Base-by-base conservation (phyloP, 2,888 invertebrate species). In the Villa cingulata region DNA sequence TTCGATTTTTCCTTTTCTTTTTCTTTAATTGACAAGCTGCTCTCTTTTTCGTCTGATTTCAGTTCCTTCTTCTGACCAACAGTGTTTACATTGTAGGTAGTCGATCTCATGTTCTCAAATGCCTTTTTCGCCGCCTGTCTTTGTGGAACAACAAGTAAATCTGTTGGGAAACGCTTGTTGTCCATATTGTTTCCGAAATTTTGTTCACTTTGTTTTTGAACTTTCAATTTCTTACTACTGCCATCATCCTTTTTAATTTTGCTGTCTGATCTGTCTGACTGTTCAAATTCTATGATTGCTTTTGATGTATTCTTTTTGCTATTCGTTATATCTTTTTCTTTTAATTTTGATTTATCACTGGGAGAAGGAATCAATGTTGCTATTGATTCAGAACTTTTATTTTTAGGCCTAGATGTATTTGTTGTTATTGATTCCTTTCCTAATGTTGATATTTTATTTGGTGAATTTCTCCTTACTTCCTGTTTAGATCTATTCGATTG, bases 71-170 rank as follows among this genome's bases (percentile, higher is more conserved):
- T 51, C 20, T 46, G 49, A 10, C 39, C 39, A 12, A 41, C 45
- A 9, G 45, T 45, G 40, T 37, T 45, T 14, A 54, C 44, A 44
- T 61, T 59, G 23, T 68, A 70, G 55, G 76, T 81, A 41, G 77
- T 81, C 18, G 78, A 79, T 51, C 78, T 81, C 77, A 90, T 81
- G 61, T 86, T 89, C 66, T 90, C 89, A 2, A 86, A 85, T 1
- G 90, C 90, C 62, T 89, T 90, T 64, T 89, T 90, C 23, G 90
- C 90, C 27, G 90, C 90, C 68, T 89, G 86, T 45, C 90, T 73
- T 63, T 90, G 90, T 2, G 90, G 90, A 38, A 90, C 90, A 54
- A 90, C 88, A 37, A 68, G 51, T 45, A 89, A 72, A 68, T 88
- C 86, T 2, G 86, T 80, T n/a, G 84, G 80, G 27, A 46, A 46